Conservation (phyloP, 1,140 invertebrate species). For the Ceratosolen fusciceps region DNA sequence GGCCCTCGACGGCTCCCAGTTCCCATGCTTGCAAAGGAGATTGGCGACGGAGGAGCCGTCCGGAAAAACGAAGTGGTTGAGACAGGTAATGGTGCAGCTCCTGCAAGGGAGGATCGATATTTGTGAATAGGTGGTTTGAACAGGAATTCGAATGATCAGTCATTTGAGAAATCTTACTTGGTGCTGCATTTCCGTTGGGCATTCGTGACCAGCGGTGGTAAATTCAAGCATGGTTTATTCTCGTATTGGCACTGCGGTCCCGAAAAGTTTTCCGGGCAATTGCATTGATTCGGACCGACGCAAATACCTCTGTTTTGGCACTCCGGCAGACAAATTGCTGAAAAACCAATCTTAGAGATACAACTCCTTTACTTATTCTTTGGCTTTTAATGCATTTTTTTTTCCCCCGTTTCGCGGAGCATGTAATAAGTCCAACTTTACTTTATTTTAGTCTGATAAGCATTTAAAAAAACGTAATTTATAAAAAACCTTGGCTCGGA, state of each 20-base stretch:
- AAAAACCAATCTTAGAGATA: too few relatives aligned
- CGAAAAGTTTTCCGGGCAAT: constrained; percentile 80
- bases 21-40: constrained; percentile 76
- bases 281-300: constrained; percentile 78
- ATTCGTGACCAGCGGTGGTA: constrained; percentile 77
- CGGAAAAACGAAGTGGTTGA: constrained; percentile 76
- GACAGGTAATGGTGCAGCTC: constrained; percentile 75
- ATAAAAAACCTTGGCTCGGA: too few relatives aligned
- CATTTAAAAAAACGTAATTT: too few relatives aligned
- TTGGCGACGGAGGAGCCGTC: constrained; percentile 77
- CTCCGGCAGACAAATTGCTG: constrained; percentile 80
- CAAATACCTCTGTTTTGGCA: constrained; percentile 88
- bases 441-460: too few relatives aligned
- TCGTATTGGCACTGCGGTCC: constrained; percentile 84
- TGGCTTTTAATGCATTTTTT: too few relatives aligned
- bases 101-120: too few relatives aligned
- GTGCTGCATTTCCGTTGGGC: constrained; percentile 76
- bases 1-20: constrained; percentile 75
- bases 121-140: too few relatives aligned
- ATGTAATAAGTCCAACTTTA: too few relatives aligned
- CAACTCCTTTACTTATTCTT: too few relatives aligned
- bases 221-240: constrained; percentile 78
- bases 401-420: too few relatives aligned
- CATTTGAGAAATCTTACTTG: constrained; percentile 78
- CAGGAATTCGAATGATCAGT: too few relatives aligned